Conservation (phyloP, 1,140 invertebrate genomes). For the Drosophila prosaltans region DNA sequence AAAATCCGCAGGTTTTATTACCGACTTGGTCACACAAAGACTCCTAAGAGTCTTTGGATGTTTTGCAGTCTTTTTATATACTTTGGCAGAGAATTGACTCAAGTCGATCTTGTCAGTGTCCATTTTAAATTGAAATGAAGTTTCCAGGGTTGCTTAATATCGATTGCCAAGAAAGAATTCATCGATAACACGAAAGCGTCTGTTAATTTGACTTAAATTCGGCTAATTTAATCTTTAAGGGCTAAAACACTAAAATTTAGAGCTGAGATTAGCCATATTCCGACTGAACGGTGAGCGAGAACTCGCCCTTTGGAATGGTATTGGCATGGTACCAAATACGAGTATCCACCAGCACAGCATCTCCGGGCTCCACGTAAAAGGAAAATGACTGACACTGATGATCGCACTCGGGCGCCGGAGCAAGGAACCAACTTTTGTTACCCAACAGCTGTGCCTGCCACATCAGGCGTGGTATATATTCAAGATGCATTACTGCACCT, state of each 20-base stretch:
- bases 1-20: slow-evolving; percentile 52
- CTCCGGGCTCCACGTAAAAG: slow-evolving; percentile 92
- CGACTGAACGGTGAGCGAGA: slow-evolving; percentile 95
- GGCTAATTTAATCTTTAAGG: neutral
- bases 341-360: slow-evolving; percentile 94
- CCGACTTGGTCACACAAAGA: slow-evolving; percentile 49
- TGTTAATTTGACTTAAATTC: neutral
- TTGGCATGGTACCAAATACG: slow-evolving; percentile 97
- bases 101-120: slow-evolving; percentile 40
- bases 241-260: neutral
- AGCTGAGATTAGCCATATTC: slow-evolving; percentile 90
- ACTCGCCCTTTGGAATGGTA: slow-evolving; percentile 90
- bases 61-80: slow-evolving; percentile 41
- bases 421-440: slow-evolving; percentile 92
- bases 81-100: slow-evolving; percentile 36
- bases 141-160: neutral
- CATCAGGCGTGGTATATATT: slow-evolving; percentile 95
- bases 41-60: slow-evolving; percentile 49
- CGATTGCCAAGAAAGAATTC: neutral
- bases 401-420: slow-evolving; percentile 95
- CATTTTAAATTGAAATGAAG: slow-evolving; percentile 37
- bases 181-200: slow-evolving; percentile 8
- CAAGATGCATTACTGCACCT: slow-evolving; percentile 96
- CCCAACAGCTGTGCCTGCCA: slow-evolving; percentile 97
- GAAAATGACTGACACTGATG: slow-evolving; percentile 88